Percentiles rank a stretch among this genome's conserved stretches.
These are phyloP conservation scores for Zaprionus ornatus DNA, from an alignment of 1,140 invertebrate species.

Conservation along the genomic window DNA sequence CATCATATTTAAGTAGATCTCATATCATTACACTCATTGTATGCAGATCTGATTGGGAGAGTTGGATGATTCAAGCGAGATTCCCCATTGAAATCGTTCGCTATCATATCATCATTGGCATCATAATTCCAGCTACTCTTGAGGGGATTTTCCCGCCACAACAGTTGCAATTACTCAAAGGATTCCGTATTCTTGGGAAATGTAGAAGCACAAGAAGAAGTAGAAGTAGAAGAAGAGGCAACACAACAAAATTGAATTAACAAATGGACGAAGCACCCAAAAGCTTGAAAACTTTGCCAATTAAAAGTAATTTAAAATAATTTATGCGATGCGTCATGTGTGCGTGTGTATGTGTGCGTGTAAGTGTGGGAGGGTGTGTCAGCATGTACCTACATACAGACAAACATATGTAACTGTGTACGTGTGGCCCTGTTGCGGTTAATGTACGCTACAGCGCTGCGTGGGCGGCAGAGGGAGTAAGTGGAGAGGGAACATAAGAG, in stretches of 20 bases:
- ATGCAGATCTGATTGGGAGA: background rate
- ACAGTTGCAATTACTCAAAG: conserved; percentile 9
- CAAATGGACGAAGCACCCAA: conserved; percentile 54
- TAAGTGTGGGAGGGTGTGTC: conserved; percentile 36
- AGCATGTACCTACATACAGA: background rate
- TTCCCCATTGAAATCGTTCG: background rate
- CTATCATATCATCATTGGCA: background rate
- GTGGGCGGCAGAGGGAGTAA: conserved; percentile 3
- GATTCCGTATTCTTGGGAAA: conserved; percentile 1
- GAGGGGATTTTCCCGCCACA: background rate
- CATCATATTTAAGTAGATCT: background rate
- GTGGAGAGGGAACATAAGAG: background rate
- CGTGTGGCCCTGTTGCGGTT: conserved; percentile 39
- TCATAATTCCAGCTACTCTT: background rate
- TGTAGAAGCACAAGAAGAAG: background rate
- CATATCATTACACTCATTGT: background rate
- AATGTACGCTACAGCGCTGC: background rate
- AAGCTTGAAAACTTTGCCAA: conserved; percentile 54
- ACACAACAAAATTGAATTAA: conserved; percentile 49
- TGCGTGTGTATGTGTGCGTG: conserved; percentile 38
- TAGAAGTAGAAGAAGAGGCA: background rate
- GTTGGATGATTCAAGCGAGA: background rate
- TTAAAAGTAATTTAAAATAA: conserved; percentile 81
- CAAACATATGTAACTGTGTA: background rate
- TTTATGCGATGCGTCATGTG: conserved; percentile 75